Percentiles rank a stretch among this genome's conserved stretches.
phyloP scores from a whole-genome alignment of 2,797 vertebrate genomes.

The Cetoscarus ocellatus region DNA sequence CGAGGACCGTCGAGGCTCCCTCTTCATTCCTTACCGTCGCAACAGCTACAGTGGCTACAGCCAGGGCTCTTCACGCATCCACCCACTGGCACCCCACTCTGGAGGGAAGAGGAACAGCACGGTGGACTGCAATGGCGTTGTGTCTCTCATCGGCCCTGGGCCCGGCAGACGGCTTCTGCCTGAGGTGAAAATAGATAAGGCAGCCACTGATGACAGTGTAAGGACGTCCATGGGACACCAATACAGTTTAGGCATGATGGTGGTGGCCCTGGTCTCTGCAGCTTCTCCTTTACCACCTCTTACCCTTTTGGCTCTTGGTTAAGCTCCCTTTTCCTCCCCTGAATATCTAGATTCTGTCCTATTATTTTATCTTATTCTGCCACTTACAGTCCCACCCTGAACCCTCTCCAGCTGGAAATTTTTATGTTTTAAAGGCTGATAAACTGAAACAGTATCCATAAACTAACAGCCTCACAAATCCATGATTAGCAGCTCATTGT shows the following conservation, averaged over 20 bases:
- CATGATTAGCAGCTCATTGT: conserved; percentile 32
- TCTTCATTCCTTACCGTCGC: conserved; percentile 96
- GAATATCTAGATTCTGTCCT: conserved; percentile 44
- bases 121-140: conserved; percentile 98
- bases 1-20: conserved; percentile 94
- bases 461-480: conserved; percentile 31
- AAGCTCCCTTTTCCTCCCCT: conserved; percentile 25
- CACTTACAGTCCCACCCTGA: conserved; percentile 28
- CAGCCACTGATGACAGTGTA: conserved; percentile 92
- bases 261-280: conserved; percentile 85
- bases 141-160: conserved; percentile 96
- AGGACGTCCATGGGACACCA: conserved; percentile 90
- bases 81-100: conserved; percentile 91
- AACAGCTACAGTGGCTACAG: conserved; percentile 98
- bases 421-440: conserved; percentile 53
- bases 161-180: conserved; percentile 96
- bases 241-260: conserved; percentile 92
- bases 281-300: conserved; percentile 70
- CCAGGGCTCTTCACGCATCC: conserved; percentile 95
- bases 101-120: conserved; percentile 96
- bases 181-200: conserved; percentile 99
- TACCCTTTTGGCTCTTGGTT: conserved; percentile 65
- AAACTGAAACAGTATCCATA: conserved; percentile 38
- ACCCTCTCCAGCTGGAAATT: conserved; percentile 21
- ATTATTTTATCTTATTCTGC: conserved; percentile 34